Conservation (phyloP, 1,140 invertebrate genomes). For the Megalopta genalis region DNA sequence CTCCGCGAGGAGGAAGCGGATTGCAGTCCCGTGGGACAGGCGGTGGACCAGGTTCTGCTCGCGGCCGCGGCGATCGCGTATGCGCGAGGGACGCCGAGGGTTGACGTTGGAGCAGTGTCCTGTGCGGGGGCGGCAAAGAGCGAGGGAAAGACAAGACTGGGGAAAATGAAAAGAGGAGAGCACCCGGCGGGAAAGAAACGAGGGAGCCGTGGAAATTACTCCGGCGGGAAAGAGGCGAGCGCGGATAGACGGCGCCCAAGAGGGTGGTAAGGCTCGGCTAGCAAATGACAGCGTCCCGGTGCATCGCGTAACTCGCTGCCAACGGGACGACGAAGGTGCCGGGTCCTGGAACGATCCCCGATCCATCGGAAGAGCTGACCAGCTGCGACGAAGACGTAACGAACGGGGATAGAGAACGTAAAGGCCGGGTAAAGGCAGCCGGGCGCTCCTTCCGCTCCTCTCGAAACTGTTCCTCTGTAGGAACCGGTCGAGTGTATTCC, state of each 20-base stretch:
- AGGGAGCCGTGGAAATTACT: slow-evolving; percentile 62
- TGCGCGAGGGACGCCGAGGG: not conserved
- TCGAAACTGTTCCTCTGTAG: slow-evolving; percentile 28
- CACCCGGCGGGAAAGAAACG: slow-evolving; percentile 12
- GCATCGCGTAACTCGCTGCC: slow-evolving; percentile 30
- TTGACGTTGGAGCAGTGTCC: no score
- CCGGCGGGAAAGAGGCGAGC: slow-evolving; percentile 55
- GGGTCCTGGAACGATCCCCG: slow-evolving; percentile 34
- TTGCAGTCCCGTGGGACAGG: slow-evolving; percentile 40
- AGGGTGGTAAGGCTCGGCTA: slow-evolving; percentile 62
- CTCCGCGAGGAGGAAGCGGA: slow-evolving; percentile 9
- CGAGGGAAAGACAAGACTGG: not conserved
- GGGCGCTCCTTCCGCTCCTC: not conserved
- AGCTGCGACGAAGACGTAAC: slow-evolving; percentile 7
- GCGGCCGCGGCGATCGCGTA: slow-evolving; percentile 21
- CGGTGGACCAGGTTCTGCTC: slow-evolving; percentile 1
- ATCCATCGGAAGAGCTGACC: slow-evolving; percentile 40
- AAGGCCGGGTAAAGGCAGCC: not conserved
- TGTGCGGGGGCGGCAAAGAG: not conserved
- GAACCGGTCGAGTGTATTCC: slow-evolving; percentile 37
- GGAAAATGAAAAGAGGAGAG: slow-evolving; percentile 36
- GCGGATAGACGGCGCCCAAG: slow-evolving; percentile 69
- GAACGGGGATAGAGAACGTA: not conserved
- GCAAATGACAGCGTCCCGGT: slow-evolving; percentile 63
- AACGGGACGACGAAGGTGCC: slow-evolving; percentile 4